These are phyloP conservation scores for Nothocercus nigrocapillus DNA, from an alignment of 2,113 vertebrate genomes.

Conservation along the genomic window DNA sequence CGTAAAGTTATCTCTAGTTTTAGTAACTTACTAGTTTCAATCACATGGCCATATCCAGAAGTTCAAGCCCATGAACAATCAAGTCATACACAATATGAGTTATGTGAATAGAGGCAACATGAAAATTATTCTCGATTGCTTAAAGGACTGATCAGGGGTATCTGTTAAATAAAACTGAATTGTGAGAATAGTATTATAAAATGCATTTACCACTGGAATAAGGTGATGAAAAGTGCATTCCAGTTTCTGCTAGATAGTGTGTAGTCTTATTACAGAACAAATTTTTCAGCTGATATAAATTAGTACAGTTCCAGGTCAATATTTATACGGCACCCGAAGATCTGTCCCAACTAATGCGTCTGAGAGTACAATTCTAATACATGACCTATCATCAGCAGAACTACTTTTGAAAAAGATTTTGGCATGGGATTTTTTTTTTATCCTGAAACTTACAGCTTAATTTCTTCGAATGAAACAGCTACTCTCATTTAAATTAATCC, in stretches of 20 bases:
- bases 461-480: not conserved
- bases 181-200: not conserved
- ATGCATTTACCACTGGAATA: not conserved
- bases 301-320: not conserved
- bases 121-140: not conserved
- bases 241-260: not conserved
- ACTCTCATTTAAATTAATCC: not conserved
- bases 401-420: not conserved
- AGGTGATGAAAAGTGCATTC: not conserved
- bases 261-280: not conserved
- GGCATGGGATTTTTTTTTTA: not conserved
- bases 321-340: not conserved
- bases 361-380: not conserved
- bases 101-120: not conserved
- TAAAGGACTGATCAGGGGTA: not conserved
- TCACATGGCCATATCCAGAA: not conserved
- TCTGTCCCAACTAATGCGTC: not conserved
- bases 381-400: not conserved
- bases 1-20: not conserved
- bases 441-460: not conserved
- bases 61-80: not conserved
- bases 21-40: not conserved
- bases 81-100: not conserved
- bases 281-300: not conserved
- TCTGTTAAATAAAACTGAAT: not conserved